A percentile compares a stretch with the other conserved stretches of the same genome.
Evolutionary conservation across 1,140 invertebrate species (phyloP).

Genomic region (Neelides sp.): DNA sequence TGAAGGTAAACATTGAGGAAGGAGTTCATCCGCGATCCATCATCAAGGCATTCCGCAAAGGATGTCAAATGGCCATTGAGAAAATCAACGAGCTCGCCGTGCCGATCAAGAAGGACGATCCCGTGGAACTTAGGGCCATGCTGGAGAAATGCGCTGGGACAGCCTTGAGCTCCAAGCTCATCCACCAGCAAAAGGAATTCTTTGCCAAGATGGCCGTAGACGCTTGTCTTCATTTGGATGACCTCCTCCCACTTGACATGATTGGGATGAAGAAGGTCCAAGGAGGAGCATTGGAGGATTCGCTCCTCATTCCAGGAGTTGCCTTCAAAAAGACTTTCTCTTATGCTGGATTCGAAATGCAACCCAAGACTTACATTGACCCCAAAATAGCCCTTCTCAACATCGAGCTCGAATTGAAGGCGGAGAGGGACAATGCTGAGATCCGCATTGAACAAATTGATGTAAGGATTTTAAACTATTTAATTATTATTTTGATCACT

Average conservation of each 20-base stretch:
- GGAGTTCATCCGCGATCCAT: conserved; percentile 90
- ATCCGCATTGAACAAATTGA: conserved; percentile 81
- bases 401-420: conserved; percentile 94
- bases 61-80: conserved; percentile 63
- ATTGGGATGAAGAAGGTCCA: conserved; percentile 98
- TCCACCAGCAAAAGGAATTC: conserved; percentile 88
- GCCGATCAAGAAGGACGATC: conserved; percentile 48
- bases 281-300: conserved; percentile 92
- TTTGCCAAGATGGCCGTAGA: conserved; percentile 97
- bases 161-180: conserved; percentile 90
- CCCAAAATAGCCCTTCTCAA: conserved; percentile 96
- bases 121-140: conserved; percentile 52
- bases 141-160: conserved; percentile 91
- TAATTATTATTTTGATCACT: too few species aligned
- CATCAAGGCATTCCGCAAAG: conserved; percentile 71
- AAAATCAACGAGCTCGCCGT: conserved; percentile 77
- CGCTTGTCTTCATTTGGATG: conserved; percentile 85
- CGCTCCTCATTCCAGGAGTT: conserved; percentile 79
- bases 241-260: conserved; percentile 92
- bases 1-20: conserved; percentile 93
- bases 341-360: conserved; percentile 99
- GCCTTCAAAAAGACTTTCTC: conserved; percentile 99
- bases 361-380: conserved; percentile 80
- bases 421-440: conserved; percentile 97
- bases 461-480: conserved; percentile 35